phyloP scores from a whole-genome alignment of 2,888 invertebrate genomes.

The Cataglyphis livida region DNA sequence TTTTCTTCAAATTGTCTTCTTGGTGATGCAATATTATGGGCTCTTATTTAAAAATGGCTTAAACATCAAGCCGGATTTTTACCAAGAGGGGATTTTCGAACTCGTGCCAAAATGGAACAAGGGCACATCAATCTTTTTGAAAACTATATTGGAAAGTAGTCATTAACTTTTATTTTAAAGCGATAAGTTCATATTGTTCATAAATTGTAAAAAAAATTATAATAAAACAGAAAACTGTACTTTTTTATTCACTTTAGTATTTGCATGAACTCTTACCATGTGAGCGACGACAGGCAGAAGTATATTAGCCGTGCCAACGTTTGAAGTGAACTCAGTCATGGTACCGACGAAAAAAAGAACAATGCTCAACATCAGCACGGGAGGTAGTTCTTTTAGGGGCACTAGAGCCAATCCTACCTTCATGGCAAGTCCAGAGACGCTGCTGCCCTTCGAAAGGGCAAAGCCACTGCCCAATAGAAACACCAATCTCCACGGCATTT shows the following conservation, averaged over 20 bases:
- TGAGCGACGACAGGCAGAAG: conserved; percentile 86
- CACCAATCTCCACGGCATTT: conserved; percentile 87
- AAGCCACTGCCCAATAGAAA: conserved; percentile 88
- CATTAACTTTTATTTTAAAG: no score
- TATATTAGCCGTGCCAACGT: conserved; percentile 87
- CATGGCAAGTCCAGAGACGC: conserved; percentile 86
- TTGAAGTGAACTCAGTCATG: conserved; percentile 87
- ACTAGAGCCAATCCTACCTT: conserved; percentile 85
- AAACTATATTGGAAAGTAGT: no score
- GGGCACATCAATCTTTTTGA: no score
- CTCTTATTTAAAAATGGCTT: no score
- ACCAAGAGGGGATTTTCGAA: no score
- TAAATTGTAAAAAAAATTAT: no score
- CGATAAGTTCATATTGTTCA: no score
- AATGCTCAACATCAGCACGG: conserved; percentile 84
- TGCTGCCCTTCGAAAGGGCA: conserved; percentile 87
- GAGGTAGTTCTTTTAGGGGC: conserved; percentile 82
- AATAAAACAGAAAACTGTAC: no score
- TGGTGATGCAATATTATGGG: no score
- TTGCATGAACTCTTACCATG: conserved; percentile 76
- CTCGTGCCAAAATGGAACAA: no score
- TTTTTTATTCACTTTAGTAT: neutral
- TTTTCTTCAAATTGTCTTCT: no score
- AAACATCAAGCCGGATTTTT: no score
- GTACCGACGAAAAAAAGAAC: conserved; percentile 85